Evolutionary conservation across 2,113 vertebrate genomes (phyloP).

Genomic region (Poicephalus gulielmi): DNA sequence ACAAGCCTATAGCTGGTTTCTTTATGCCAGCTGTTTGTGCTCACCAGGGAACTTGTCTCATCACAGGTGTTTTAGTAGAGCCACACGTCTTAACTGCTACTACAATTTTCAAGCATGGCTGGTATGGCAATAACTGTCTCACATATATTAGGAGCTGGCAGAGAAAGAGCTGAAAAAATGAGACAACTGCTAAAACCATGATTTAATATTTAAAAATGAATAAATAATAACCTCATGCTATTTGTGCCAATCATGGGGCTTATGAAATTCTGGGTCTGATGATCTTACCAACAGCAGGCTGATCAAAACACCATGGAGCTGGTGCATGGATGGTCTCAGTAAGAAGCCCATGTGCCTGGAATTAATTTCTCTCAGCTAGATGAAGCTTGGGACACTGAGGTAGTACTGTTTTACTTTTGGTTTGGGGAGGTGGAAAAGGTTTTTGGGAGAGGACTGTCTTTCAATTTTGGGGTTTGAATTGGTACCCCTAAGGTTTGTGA

Average conservation of each 20-base stretch:
- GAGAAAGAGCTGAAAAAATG: constrained; percentile 1
- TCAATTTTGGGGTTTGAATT: background rate
- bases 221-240: constrained; percentile 12
- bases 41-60: background rate
- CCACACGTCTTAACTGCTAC: background rate
- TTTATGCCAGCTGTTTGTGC: background rate
- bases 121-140: background rate
- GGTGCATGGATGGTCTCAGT: background rate
- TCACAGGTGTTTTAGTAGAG: background rate
- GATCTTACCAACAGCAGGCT: background rate
- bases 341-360: background rate
- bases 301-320: background rate
- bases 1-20: background rate
- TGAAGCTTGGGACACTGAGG: background rate
- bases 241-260: background rate
- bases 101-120: background rate
- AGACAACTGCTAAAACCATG: background rate
- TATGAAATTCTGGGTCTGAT: background rate
- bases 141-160: background rate
- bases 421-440: background rate
- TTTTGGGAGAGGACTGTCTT: background rate
- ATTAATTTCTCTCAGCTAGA: background rate
- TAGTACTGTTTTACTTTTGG: background rate
- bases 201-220: background rate
- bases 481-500: background rate